Evolutionary conservation across 1,140 invertebrate genomes (phyloP), one percentile per base, ranked within the genome.

Genomic region (Drosophila hydei): DNA sequence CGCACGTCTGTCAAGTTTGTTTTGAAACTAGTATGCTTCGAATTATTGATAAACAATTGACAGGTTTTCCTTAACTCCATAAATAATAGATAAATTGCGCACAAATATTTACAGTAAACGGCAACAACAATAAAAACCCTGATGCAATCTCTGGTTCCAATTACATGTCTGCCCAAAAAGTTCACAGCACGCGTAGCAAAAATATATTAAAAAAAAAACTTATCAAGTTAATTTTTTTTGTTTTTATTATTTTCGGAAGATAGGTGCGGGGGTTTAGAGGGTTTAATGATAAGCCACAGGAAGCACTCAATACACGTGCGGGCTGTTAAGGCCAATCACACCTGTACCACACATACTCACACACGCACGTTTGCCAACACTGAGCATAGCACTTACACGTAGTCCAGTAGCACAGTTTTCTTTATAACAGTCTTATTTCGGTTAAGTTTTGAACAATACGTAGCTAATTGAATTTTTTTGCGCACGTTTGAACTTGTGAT

Each of bases 271-370:
- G 50, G 60, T 9, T 21, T 6, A 27, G 3, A 19, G 36, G 9
- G 14, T 14, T 12, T 8, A 18, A 30, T 33, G 50, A 63, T 70
- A 63, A 65, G 55, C 21, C 23, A 25, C 48, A 55, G 33, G 27
- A 18, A 14, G 16, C 48, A 6, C 58, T 33, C 30, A 11, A 11
- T 33, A 63, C 67, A 70, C 67, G 67, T 63, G 67, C 33, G 36
- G 23, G 3, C 8, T 14, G 27, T 23, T 27, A 19, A 21, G 23
- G 50, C 6, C 48, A 48, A 33, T 55, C 50, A 62, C 59, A 70
- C 67, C 68, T 50, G 67, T 33, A 23, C 19, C 33, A 4, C 1
- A 27, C 14, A 5, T 3, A 2, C 55, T 43, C 33, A 25, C n/a
- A 18, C 21, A 42, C 43, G 43, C 54, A 61, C 25, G 16, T 43